These are phyloP conservation scores for Proterorhinus semilunaris DNA, from an alignment of 2,113 vertebrate genomes.

Conservation along the genomic window DNA sequence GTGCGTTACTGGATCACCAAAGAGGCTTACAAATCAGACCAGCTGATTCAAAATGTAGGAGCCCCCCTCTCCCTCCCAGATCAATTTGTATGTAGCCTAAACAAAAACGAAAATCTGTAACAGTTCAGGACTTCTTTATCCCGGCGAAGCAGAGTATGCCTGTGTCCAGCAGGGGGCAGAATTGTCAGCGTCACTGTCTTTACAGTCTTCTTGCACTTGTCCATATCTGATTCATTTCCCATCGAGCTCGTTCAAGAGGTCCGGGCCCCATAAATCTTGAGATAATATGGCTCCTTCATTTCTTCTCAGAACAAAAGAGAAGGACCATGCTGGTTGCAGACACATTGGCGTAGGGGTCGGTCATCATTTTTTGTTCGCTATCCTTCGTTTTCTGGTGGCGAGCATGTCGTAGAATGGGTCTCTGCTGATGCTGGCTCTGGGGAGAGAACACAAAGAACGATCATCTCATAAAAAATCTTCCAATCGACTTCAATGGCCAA, in stretches of 20 bases:
- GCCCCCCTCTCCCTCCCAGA: not conserved
- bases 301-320: not conserved
- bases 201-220: not conserved
- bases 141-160: not conserved
- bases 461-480: too few relatives aligned
- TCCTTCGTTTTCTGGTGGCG: slow-evolving; percentile 94
- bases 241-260: slow-evolving; percentile 5
- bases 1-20: not conserved
- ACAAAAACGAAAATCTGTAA: slow-evolving; percentile 8
- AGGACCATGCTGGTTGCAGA: slow-evolving; percentile 35
- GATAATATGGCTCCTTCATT: not conserved
- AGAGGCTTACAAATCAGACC: slow-evolving; percentile 62
- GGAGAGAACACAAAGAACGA: slow-evolving; percentile 16
- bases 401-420: slow-evolving; percentile 99
- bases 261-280: slow-evolving; percentile 15
- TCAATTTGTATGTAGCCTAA: slow-evolving; percentile 15
- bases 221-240: slow-evolving; percentile 1
- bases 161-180: slow-evolving; percentile 56
- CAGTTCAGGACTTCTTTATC: slow-evolving; percentile 1
- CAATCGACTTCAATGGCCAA: too few relatives aligned
- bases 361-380: slow-evolving; percentile 93
- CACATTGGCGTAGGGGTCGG: slow-evolving; percentile 5
- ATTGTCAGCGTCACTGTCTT: not conserved
- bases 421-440: slow-evolving; percentile 97
- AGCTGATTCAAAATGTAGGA: slow-evolving; percentile 62